These are phyloP conservation scores for Tauraco erythrolophus DNA, from an alignment of 2,113 vertebrate species.

Conservation along the genomic window DNA sequence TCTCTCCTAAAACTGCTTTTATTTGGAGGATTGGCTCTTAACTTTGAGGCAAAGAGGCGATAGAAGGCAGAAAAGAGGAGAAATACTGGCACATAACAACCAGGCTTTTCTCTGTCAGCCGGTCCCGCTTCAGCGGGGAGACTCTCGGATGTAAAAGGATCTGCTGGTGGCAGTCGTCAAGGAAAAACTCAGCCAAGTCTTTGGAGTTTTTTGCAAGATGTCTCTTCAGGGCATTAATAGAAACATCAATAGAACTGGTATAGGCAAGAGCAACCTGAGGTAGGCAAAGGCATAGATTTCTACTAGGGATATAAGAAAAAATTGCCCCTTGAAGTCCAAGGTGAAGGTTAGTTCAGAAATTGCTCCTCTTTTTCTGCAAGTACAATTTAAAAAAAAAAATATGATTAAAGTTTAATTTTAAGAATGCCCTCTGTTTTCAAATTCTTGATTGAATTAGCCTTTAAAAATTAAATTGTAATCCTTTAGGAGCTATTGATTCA, in stretches of 20 bases:
- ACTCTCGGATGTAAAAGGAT: neutral
- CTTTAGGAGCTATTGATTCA: conserved; percentile 59
- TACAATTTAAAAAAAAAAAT: neutral
- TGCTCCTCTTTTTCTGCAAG: neutral
- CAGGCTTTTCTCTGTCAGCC: neutral
- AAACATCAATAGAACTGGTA: neutral
- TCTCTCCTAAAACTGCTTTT: neutral
- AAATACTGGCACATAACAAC: neutral
- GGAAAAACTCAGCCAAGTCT: neutral
- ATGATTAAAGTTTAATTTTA: conserved; percentile 56
- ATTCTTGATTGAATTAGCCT: conserved; percentile 68
- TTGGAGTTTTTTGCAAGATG: neutral
- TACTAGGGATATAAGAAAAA: neutral
- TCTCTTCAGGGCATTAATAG: neutral
- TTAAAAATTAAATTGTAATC: conserved; percentile 66
- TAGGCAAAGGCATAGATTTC: neutral
- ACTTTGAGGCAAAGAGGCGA: neutral
- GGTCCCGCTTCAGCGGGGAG: neutral
- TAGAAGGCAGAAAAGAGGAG: neutral
- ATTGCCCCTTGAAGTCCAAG: neutral
- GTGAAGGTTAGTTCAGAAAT: neutral
- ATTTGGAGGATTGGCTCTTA: neutral
- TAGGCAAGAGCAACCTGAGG: neutral
- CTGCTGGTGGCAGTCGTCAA: neutral
- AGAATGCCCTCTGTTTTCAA: conserved; percentile 47